These are phyloP conservation scores for Cistogaster globosa DNA, from an alignment of 2,888 invertebrate genomes.

Conservation along the genomic window DNA sequence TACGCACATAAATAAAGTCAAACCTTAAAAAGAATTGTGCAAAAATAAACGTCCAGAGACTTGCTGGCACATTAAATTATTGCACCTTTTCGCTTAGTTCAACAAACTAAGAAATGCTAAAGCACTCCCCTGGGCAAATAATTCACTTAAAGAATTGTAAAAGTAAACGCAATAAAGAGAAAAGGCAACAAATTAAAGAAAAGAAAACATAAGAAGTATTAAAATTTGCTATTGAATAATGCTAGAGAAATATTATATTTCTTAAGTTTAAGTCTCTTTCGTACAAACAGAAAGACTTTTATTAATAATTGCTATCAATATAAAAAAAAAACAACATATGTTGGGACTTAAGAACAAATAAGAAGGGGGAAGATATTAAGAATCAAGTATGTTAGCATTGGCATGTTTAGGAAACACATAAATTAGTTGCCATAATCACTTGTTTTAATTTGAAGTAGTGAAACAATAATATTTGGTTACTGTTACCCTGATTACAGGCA, in stretches of 20 bases:
- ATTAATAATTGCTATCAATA: background rate
- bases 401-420: too few species aligned
- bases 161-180: conserved; percentile 31
- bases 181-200: conserved; percentile 14
- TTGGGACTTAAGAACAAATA: background rate
- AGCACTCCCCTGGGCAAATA: conserved; percentile 68
- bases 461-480: too few species aligned
- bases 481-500: too few species aligned
- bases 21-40: background rate
- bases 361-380: background rate
- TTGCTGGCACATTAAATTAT: conserved; percentile 46
- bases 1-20: conserved; percentile 1
- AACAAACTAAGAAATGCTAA: conserved; percentile 53
- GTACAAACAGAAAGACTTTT: background rate
- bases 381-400: too few species aligned
- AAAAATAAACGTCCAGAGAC: conserved; percentile 23
- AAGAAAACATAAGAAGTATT: background rate
- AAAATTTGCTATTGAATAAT: background rate
- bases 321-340: background rate
- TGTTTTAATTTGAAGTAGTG: too few species aligned
- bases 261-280: too few species aligned
- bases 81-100: conserved; percentile 53
- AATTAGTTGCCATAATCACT: too few species aligned
- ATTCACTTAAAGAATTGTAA: conserved; percentile 60
- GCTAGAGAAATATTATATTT: background rate